phyloP scores from a whole-genome alignment of 2,888 invertebrate species.

The Euspilapteryx auroguttella region DNA sequence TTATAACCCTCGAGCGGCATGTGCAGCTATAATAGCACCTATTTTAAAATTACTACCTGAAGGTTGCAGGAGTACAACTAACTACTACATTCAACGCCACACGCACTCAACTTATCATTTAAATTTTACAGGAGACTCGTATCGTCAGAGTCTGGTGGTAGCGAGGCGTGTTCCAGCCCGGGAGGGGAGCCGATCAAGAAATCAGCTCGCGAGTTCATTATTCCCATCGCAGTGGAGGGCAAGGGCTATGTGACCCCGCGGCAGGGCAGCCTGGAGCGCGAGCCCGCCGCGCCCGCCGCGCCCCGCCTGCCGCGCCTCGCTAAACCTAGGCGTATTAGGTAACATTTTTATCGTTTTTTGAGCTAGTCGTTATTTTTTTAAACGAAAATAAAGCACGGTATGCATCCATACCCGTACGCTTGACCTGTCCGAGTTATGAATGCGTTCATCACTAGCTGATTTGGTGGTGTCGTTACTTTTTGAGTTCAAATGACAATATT shows the following conservation, averaged over 20 bases:
- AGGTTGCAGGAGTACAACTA: too few species aligned
- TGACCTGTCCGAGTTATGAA: too few species aligned
- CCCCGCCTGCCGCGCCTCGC: slow-evolving; percentile 36
- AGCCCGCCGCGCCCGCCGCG: slow-evolving; percentile 56
- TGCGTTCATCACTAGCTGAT: too few species aligned
- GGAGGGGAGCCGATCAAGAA: slow-evolving; percentile 73
- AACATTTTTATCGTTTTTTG: too few species aligned
- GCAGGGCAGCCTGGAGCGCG: slow-evolving; percentile 75
- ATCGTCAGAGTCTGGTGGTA: slow-evolving; percentile 69
- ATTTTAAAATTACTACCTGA: too few species aligned
- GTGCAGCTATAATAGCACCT: too few species aligned
- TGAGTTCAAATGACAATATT: too few species aligned
- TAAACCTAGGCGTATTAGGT: slow-evolving; percentile 71
- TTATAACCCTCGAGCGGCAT: too few species aligned
- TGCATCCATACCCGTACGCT: background rate
- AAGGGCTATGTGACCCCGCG: slow-evolving; percentile 81
- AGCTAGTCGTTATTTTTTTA: slow-evolving; percentile 3
- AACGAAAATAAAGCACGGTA: background rate
- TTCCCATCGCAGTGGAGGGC: slow-evolving; percentile 91
- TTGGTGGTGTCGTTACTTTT: too few species aligned
- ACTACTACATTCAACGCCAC: background rate
- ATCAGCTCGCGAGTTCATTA: slow-evolving; percentile 88
- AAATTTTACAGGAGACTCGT: slow-evolving; percentile 29
- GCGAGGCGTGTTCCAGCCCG: slow-evolving; percentile 42
- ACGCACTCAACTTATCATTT: background rate